Evolutionary conservation across 2,888 invertebrate genomes (phyloP).

Genomic region (Sipha maydis): DNA sequence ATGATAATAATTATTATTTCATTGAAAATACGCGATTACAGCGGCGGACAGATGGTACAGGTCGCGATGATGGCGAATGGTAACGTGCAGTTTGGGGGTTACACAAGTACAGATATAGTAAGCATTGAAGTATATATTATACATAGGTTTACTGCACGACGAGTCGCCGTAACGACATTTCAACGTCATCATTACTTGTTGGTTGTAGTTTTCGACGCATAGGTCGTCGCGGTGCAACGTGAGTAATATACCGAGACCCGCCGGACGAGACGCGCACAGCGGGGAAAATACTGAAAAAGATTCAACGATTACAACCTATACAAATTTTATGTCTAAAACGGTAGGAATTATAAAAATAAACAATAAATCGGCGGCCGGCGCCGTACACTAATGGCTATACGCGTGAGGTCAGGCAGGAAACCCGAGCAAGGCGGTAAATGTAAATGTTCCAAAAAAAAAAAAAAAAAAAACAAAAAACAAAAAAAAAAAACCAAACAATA

Average conservation of each 20-base stretch:
- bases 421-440: constrained; percentile 18
- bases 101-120: background rate
- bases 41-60: background rate
- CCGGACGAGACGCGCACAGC: background rate
- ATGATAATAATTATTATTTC: background rate
- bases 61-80: background rate
- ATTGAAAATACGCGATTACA: background rate
- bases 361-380: background rate
- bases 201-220: background rate
- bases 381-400: background rate
- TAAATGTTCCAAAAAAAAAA: constrained; percentile 40
- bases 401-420: constrained; percentile 46
- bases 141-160: background rate
- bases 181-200: too few species aligned
- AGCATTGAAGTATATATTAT: background rate
- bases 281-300: background rate
- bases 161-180: background rate
- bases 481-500: constrained; percentile 1
- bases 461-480: constrained; percentile 27
- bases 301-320: too few species aligned
- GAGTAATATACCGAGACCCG: background rate
- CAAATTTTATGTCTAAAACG: background rate
- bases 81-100: background rate
- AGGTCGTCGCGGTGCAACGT: background rate
- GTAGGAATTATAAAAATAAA: background rate